Conservation (phyloP, 2,888 invertebrate species). For the Drosophila melanosoma region DNA sequence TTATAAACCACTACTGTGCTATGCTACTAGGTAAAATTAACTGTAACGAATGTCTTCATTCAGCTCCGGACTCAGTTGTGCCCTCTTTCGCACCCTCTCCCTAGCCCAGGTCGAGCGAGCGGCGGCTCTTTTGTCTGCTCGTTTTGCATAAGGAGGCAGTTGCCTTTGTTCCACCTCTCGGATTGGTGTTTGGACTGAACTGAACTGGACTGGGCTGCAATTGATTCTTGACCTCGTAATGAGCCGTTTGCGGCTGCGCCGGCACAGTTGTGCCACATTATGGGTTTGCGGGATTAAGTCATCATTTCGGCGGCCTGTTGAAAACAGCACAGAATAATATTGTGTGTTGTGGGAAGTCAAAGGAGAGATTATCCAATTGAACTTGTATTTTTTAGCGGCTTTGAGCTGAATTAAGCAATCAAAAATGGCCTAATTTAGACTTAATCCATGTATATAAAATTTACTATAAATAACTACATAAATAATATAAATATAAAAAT, state of each 20-base stretch:
- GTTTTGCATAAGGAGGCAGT: conserved; percentile 70
- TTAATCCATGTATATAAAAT: accelerated
- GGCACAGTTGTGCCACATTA: conserved; percentile 53
- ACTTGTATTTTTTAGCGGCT: conserved; percentile 29
- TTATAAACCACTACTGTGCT: conserved; percentile 31
- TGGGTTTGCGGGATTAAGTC: conserved; percentile 67
- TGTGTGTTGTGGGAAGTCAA: conserved; percentile 18
- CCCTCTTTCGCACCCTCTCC: conserved; percentile 3
- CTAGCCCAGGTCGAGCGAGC: conserved; percentile 9
- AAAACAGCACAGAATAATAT: background rate
- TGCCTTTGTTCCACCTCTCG: conserved; percentile 30
- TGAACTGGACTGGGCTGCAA: conserved; percentile 46
- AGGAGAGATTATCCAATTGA: conserved; percentile 30
- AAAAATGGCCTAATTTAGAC: background rate
- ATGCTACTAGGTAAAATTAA: conserved; percentile 49
- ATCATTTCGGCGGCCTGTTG: conserved; percentile 47
- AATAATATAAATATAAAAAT: background rate
- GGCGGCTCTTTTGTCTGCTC: conserved; percentile 46
- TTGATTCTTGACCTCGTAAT: conserved; percentile 77
- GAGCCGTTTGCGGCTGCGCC: conserved; percentile 53
- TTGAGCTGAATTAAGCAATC: background rate
- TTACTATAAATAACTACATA: background rate
- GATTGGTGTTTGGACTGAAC: conserved; percentile 39
- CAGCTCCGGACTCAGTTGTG: conserved; percentile 7
- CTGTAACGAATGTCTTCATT: conserved; percentile 74